phyloP scores from a whole-genome alignment of 2,113 vertebrate species.

The Microcebus jonahi region DNA sequence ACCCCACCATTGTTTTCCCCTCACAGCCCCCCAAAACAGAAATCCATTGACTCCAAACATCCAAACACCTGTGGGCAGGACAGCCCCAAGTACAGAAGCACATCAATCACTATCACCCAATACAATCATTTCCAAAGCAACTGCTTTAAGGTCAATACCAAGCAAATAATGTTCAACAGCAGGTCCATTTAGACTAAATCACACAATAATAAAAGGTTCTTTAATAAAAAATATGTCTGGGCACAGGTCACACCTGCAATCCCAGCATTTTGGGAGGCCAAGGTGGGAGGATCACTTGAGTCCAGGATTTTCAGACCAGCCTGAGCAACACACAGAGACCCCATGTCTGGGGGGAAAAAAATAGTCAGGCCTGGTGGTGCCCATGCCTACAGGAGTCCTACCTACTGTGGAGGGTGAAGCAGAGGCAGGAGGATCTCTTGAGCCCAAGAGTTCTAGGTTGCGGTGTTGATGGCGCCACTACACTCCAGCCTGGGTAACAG shows the following conservation, averaged over 20 bases:
- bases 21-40: neutral
- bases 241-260: neutral
- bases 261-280: neutral
- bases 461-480: too few relatives aligned
- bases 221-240: neutral
- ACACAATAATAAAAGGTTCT: constrained; percentile 27
- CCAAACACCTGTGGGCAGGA: neutral
- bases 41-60: neutral
- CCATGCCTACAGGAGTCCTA: too few relatives aligned
- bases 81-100: neutral
- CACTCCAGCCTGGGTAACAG: too few relatives aligned
- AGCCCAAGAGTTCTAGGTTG: too few relatives aligned
- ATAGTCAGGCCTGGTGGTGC: too few relatives aligned
- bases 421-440: too few relatives aligned
- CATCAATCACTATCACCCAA: neutral
- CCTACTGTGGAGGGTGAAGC: too few relatives aligned
- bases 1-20: neutral
- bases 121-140: neutral
- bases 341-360: too few relatives aligned
- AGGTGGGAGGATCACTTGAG: too few relatives aligned
- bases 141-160: neutral
- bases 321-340: too few relatives aligned
- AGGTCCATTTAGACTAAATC: neutral
- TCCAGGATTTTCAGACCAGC: too few relatives aligned
- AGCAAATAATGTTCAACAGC: constrained; percentile 14